These are phyloP conservation scores for Heterotis niloticus DNA, from an alignment of 2,113 vertebrate species.

Conservation along the genomic window DNA sequence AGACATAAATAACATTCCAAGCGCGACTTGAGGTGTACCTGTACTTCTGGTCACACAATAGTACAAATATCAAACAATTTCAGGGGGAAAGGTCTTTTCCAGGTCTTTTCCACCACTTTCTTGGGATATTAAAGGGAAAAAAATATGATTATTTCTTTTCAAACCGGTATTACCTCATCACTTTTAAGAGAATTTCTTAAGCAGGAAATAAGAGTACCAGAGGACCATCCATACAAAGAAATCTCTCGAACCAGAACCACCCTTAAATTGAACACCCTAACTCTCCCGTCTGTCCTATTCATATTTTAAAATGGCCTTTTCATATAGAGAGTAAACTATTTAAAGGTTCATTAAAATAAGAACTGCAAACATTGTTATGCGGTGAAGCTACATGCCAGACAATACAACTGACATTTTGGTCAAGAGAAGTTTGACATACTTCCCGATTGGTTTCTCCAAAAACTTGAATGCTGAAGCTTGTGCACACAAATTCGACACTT, in stretches of 20 bases:
- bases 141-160: neutral
- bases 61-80: neutral
- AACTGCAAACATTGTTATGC: neutral
- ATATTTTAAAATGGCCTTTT: neutral
- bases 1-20: neutral
- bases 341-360: constrained; percentile 2
- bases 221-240: neutral
- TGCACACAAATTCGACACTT: no score
- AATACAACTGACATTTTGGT: neutral
- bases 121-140: neutral
- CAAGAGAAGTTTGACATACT: neutral
- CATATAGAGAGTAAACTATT: neutral
- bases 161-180: no score
- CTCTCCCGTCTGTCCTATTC: neutral
- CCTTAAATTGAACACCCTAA: neutral
- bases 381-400: neutral
- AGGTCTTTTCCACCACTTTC: neutral
- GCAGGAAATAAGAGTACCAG: neutral
- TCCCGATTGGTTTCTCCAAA: no score
- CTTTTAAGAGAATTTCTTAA: no score
- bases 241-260: neutral
- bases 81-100: neutral
- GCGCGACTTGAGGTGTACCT: neutral
- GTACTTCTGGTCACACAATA: neutral
- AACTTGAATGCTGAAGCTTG: no score